Conservation (phyloP, 30 jellyfish, hydroid and myxozoan species). For the Aurelia sp. region DNA sequence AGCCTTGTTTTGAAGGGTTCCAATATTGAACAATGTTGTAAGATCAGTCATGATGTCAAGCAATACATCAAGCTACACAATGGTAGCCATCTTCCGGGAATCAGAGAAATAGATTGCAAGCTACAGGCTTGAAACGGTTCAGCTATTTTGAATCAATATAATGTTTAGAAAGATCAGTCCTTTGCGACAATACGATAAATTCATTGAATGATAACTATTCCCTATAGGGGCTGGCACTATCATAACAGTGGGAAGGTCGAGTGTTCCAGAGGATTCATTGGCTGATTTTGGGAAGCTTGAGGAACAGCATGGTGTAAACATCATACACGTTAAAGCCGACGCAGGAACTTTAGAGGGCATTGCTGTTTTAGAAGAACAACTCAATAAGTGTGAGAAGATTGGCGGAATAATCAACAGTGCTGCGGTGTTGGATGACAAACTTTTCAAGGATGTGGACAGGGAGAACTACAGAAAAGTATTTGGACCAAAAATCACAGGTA, state of each 20-base stretch:
- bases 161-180: no score
- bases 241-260: slow-evolving; percentile 65
- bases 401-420: slow-evolving; percentile 80
- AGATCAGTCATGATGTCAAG: no score
- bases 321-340: slow-evolving; percentile 45
- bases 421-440: slow-evolving; percentile 73
- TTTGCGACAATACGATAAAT: no score
- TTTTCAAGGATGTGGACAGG: slow-evolving; percentile 72
- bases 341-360: slow-evolving; percentile 49
- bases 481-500: slow-evolving; percentile 74
- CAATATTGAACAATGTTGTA: no score
- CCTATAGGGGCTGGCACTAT: slow-evolving; percentile 73
- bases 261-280: slow-evolving; percentile 9
- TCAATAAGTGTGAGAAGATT: slow-evolving; percentile 7
- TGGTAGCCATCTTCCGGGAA: no score
- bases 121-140: no score
- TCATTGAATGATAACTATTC: no score
- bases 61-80: no score
- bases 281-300: slow-evolving; percentile 21
- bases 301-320: slow-evolving; percentile 20
- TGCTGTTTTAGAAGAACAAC: slow-evolving; percentile 5
- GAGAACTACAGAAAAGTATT: slow-evolving; percentile 63
- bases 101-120: no score
- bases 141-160: no score
- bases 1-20: no score